Evolutionary conservation across 2,113 vertebrate genomes (phyloP).

Genomic region (Manacus vitellinus): DNA sequence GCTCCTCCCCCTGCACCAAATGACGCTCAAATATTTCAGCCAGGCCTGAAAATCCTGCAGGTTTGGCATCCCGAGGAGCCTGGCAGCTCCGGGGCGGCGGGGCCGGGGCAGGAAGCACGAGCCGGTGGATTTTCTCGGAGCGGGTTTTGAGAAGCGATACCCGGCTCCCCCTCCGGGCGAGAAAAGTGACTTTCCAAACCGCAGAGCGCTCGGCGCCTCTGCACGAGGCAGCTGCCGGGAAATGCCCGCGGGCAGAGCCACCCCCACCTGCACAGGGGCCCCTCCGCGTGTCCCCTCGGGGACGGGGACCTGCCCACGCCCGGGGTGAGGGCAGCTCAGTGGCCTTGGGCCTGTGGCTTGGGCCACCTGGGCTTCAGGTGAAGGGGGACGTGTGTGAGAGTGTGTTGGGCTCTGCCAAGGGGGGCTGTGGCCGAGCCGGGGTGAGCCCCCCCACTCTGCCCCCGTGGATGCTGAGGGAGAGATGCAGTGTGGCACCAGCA

Average conservation of each 20-base stretch:
- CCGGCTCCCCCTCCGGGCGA: neutral
- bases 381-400: accelerated
- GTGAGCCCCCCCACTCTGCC: neutral
- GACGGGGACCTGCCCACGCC: accelerated
- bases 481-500: neutral
- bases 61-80: neutral
- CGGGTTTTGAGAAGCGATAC: conserved; percentile 56
- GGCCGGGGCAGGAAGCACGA: neutral
- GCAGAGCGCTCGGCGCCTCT: neutral
- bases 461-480: accelerated
- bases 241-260: neutral
- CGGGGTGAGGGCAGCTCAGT: accelerated
- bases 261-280: neutral
- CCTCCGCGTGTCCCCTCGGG: neutral
- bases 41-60: neutral
- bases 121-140: neutral
- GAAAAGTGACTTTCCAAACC: conserved; percentile 59
- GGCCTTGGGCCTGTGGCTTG: neutral
- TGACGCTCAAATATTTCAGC: neutral
- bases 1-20: conserved; percentile 57
- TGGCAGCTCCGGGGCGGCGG: neutral
- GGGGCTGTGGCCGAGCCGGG: no score
- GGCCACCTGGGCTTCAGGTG: neutral
- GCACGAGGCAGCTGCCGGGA: neutral
- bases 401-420: accelerated